Evolutionary conservation across 2,113 vertebrate species (phyloP), one percentile per base, ranked within the genome.

Genomic region (Cromileptes altivelis): DNA sequence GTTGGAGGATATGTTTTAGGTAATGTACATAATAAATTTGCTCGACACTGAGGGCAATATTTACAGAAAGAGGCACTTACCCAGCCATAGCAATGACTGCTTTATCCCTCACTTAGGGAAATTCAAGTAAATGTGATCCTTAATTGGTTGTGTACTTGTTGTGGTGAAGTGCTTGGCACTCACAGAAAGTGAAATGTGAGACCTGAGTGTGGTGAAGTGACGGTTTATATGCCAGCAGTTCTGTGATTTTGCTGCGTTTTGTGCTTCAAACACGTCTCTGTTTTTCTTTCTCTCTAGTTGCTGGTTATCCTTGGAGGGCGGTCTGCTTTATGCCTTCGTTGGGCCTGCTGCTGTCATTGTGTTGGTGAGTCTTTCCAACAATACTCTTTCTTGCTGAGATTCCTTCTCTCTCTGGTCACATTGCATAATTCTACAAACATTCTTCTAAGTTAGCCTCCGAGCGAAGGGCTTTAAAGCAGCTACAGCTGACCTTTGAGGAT

Each of bases 341-440:
- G 98, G 98, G 61, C 98, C 98, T 0, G 98, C 98, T 2, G 98
- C 98, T 1, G 97, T 98, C 94, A 98, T 98, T 6, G 98, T 99
- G 21, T 92, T 99, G 97, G 98, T 99, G 95, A 89, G 97, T 94
- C 9, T 19, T 45, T 49, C 37, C 53, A 15, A 1, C 23, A 18
- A 45, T 45, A 9, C 37, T 60, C 25, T 69, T 17, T 50, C 33
- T 11, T 13, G 17, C 57, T 0, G 47, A 69, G 19, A 23, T 42
- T 18, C 30, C 21, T 12, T 70, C 19, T 71, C 25, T 76, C 62
- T 11, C 17, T 21, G 57, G 69, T 86, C 45, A 30, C 70, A 64
- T 67, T 4, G 47, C 12, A 2, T 55, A 69, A 56, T 57, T 40
- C 60, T 49, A 0, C 6, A 62, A 56, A 77, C 50, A 68, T 67